Percentiles rank a stretch among this genome's conserved stretches.
These are phyloP conservation scores for Leucophora obtusa DNA, from an alignment of 2,888 invertebrate species.

Conservation along the genomic window DNA sequence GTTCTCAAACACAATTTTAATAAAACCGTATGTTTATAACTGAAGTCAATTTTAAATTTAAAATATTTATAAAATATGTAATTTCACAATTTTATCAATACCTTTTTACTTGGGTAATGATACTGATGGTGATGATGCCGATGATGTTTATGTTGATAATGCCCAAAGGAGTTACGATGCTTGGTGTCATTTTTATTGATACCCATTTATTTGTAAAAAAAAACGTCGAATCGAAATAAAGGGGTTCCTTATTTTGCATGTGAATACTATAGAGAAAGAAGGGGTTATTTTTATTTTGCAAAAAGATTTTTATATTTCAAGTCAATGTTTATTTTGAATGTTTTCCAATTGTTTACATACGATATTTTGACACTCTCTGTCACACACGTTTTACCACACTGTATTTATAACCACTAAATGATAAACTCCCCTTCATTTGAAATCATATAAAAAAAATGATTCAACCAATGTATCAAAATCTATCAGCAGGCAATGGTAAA, in stretches of 20 bases:
- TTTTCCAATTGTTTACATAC: constrained; percentile 35
- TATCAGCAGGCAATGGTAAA: not conserved
- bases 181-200: constrained; percentile 46
- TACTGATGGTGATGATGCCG: constrained; percentile 23
- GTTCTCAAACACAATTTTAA: too few relatives aligned
- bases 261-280: constrained; percentile 3
- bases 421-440: constrained; percentile 17
- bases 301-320: constrained; percentile 35
- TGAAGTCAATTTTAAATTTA: too few relatives aligned
- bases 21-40: too few relatives aligned
- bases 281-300: constrained; percentile 1
- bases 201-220: constrained; percentile 27
- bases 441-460: constrained; percentile 34
- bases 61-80: too few relatives aligned
- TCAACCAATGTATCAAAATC: constrained; percentile 9
- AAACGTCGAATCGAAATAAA: not conserved
- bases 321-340: constrained; percentile 39
- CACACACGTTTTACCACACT: constrained; percentile 33
- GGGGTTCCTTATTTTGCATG: constrained; percentile 31
- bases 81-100: too few relatives aligned
- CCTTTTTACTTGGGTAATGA: not conserved
- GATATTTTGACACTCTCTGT: constrained; percentile 33
- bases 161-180: constrained; percentile 46
- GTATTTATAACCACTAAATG: constrained; percentile 12
- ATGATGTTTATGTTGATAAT: constrained; percentile 44